Evolutionary conservation across 2,888 invertebrate genomes (phyloP), one percentile per base, ranked within the genome.

Genomic region (Sclerodermus sp.): DNA sequence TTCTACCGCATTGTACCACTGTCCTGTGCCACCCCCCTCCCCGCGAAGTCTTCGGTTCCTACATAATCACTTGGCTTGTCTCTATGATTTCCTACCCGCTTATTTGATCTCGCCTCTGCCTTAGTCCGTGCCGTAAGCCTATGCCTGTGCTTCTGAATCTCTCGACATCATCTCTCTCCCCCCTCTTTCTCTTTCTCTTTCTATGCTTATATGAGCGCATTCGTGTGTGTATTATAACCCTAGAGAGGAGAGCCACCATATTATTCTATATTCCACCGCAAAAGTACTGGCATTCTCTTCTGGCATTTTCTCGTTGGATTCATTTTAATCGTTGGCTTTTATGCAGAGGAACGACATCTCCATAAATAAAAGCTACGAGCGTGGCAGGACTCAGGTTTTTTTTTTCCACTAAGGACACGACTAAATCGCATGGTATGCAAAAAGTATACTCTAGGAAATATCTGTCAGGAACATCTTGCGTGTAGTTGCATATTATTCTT

Each of bases 161-260:
- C n/a, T n/a, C n/a, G n/a, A n/a, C n/a, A 13, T 12, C 3, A 4
- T 8, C 44, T 45, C 37, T 46, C 45, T 41, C 2, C 16, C 30
- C 36, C 12, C 15, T 39, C 13, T 39, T 39, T 48, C 49, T 38
- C 42, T 51, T 39, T 37, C 41, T 45, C 32, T 37, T 31, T 12
- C 8, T 23, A 12, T 18, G 49, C n/a, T n/a, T n/a, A n/a, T n/a
- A n/a, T n/a, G 14, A 52, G 57, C 50, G 57, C 49, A 34, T 34
- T 34, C 4, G 51, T 55, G 55, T 62, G 53, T 54, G 67, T 60
- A 67, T 63, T 66, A 58, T 65, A 61, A 66, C 62, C 58, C 64
- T 64, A 53, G 53, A 67, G 59, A 63, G 61, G 63, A 57, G 67
- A 67, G 68, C 71, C 68, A 71, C 70, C 68, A 70, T 71, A 67